These are phyloP conservation scores for Nesospiza acunhae DNA, from an alignment of 2,113 vertebrate genomes.

Conservation along the genomic window DNA sequence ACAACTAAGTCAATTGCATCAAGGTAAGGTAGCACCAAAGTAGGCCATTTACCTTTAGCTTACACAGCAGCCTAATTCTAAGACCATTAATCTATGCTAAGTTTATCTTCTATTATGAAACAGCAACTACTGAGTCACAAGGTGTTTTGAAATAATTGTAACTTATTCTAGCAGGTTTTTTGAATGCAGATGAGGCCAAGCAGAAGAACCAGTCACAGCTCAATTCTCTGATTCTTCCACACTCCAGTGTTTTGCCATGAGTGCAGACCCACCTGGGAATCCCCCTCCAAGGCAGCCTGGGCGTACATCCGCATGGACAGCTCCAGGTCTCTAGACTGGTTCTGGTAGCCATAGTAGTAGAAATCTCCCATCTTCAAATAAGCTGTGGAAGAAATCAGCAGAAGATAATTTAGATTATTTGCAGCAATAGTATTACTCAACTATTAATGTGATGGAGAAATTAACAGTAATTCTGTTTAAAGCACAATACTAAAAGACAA, in stretches of 20 bases:
- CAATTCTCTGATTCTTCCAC: neutral
- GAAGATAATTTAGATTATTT: neutral
- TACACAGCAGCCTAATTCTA: neutral
- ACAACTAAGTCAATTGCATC: neutral
- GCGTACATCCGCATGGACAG: conserved; percentile 85
- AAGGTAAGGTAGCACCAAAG: neutral
- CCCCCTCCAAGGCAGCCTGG: conserved; percentile 84
- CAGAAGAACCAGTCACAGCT: neutral
- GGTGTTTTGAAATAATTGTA: neutral
- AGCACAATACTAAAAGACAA: neutral
- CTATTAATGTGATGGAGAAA: neutral
- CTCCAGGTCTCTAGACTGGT: conserved; percentile 72
- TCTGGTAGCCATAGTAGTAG: conserved; percentile 81
- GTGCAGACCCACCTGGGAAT: conserved; percentile 82
- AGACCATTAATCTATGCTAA: neutral
- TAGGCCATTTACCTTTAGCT: neutral
- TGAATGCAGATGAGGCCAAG: neutral
- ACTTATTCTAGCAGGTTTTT: neutral
- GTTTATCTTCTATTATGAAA: neutral
- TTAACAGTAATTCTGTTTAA: neutral
- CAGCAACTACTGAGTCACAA: neutral
- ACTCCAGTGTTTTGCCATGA: neutral
- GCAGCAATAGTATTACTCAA: neutral
- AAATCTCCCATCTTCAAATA: conserved; percentile 94
- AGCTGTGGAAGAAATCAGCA: conserved; percentile 68